Percentiles rank a stretch among this genome's conserved stretches.
Conservation (phyloP, 2,797 vertebrate species). For the Psittacula echo region DNA sequence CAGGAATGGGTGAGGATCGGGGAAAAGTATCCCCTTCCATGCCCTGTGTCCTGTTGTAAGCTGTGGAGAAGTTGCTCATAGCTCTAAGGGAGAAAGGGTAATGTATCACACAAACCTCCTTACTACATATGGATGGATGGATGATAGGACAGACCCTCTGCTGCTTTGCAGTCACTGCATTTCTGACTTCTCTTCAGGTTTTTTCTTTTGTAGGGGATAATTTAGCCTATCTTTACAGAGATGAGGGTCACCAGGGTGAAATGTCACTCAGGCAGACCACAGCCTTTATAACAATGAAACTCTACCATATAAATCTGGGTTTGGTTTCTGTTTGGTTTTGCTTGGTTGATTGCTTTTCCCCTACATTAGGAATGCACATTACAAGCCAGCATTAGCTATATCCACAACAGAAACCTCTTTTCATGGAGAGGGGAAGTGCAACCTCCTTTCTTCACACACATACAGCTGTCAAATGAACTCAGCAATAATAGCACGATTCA, state of each 20-base stretch:
- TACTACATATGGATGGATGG: not conserved
- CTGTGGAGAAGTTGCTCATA: not conserved
- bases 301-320: not conserved
- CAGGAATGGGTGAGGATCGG: not conserved
- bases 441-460: not conserved
- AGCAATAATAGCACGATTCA: not conserved
- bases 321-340: not conserved
- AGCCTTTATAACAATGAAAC: not conserved
- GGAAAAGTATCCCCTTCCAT: not conserved
- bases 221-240: not conserved
- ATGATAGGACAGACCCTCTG: not conserved
- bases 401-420: not conserved
- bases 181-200: not conserved
- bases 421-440: not conserved
- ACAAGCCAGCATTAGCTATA: not conserved
- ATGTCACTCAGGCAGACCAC: not conserved
- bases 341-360: rapidly evolving
- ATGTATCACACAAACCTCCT: not conserved
- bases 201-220: not conserved
- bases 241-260: not conserved
- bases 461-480: not conserved
- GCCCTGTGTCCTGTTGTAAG: not conserved
- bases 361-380: not conserved
- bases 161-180: not conserved
- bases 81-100: not conserved